Percentiles rank a stretch among this genome's conserved stretches.
Evolutionary conservation across 2,113 vertebrate species (phyloP).

Genomic region (Cryptotis parvus): DNA sequence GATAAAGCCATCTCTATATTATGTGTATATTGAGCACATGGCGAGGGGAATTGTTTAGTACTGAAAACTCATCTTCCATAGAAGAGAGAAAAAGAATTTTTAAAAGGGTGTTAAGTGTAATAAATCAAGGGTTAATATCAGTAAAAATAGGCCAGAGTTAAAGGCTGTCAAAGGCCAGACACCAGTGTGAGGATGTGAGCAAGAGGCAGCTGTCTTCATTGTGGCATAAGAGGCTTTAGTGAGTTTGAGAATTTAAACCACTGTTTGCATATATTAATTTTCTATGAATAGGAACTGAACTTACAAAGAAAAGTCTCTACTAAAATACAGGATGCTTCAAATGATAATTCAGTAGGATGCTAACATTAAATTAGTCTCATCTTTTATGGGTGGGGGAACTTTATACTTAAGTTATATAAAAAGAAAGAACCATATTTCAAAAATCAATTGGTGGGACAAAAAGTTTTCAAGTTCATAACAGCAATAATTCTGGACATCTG

Average conservation of each 20-base stretch:
- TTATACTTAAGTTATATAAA: neutral
- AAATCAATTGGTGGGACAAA: neutral
- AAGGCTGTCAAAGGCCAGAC: neutral
- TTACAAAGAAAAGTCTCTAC: slow-evolving; percentile 24
- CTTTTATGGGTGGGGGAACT: neutral
- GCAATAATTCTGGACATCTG: neutral
- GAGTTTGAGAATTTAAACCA: neutral
- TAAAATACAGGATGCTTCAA: neutral
- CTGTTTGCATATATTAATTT: neutral
- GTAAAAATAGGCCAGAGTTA: neutral
- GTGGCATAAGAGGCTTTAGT: neutral
- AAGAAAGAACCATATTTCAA: neutral
- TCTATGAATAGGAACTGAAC: slow-evolving; percentile 1
- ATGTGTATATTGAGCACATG: neutral
- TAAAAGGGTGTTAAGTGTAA: neutral
- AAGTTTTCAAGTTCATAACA: neutral
- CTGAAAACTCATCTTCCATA: slow-evolving; percentile 7
- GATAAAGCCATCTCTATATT: neutral
- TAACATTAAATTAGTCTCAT: neutral
- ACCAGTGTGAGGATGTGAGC: fast-evolving
- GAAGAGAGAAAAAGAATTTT: neutral
- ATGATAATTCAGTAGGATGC: neutral
- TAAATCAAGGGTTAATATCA: neutral
- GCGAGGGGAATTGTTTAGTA: neutral
- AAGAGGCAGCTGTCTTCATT: neutral